These are phyloP conservation scores for Coreius guichenoti DNA, from an alignment of 2,797 vertebrate genomes.

Conservation along the genomic window DNA sequence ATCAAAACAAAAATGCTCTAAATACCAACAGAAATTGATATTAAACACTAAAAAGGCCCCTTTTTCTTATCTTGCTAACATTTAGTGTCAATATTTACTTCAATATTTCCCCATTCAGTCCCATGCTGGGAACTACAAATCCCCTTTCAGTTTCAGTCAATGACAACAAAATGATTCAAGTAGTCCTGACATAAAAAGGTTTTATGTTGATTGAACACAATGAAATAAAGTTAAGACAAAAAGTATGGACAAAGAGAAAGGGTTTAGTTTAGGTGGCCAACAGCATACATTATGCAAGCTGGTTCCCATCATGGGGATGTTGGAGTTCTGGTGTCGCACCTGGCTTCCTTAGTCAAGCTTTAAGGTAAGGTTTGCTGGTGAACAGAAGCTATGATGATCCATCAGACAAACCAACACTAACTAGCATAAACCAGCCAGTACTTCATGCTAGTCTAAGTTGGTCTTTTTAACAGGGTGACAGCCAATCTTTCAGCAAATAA, in stretches of 20 bases:
- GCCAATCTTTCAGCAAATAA: slow-evolving; percentile 49
- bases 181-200: not conserved
- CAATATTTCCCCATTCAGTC: not conserved
- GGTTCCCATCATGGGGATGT: not conserved
- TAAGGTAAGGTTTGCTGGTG: not conserved
- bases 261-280: not conserved
- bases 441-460: not conserved
- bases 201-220: not conserved
- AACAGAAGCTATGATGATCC: not conserved
- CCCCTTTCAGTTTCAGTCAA: not conserved
- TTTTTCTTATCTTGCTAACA: not conserved
- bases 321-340: not conserved
- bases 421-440: not conserved
- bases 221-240: not conserved
- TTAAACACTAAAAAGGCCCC: not conserved
- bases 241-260: not conserved
- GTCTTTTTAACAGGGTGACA: slow-evolving; percentile 14
- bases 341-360: not conserved
- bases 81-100: not conserved
- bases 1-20: not conserved
- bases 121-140: not conserved
- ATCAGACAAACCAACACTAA: not conserved
- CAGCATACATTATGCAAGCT: not conserved
- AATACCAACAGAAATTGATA: not conserved
- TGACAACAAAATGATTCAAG: not conserved